A percentile compares a stretch with the other conserved stretches of the same genome.
These are phyloP conservation scores for Leptinotarsa lineolata DNA, from an alignment of 1,140 invertebrate genomes.

Conservation along the genomic window DNA sequence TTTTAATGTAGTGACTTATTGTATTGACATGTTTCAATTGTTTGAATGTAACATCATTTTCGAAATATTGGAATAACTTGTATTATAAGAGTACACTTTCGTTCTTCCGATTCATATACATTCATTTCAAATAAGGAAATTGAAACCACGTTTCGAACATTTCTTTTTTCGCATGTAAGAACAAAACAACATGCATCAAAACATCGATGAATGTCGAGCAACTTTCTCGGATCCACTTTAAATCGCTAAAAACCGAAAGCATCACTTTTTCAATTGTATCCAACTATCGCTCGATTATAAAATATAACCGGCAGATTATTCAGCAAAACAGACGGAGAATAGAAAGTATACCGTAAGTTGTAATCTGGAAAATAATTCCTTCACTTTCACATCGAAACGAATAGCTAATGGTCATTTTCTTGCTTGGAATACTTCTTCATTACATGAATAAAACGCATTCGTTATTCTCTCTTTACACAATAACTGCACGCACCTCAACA, in stretches of 20 bases:
- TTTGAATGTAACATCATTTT: too few species aligned
- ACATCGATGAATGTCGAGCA: not conserved
- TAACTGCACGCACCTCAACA: constrained; percentile 6
- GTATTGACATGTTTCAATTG: too few species aligned
- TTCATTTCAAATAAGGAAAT: too few species aligned
- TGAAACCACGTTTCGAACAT: too few species aligned
- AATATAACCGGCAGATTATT: constrained; percentile 15
- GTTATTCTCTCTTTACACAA: constrained; percentile 14
- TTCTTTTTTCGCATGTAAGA: too few species aligned
- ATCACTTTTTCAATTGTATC: not conserved
- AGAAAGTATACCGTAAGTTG: constrained; percentile 20
- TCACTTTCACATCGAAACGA: constrained; percentile 22
- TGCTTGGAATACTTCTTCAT: constrained; percentile 17
- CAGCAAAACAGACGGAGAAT: constrained; percentile 14
- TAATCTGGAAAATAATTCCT: constrained; percentile 24
- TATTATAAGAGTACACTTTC: too few species aligned
- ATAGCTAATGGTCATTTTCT: constrained; percentile 24
- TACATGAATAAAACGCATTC: constrained; percentile 14
- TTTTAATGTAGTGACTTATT: too few species aligned
- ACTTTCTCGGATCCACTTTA: not conserved
- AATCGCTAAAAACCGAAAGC: not conserved
- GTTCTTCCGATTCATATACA: too few species aligned
- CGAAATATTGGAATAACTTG: too few species aligned
- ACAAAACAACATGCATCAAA: too few species aligned
- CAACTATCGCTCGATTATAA: not conserved